phyloP scores from a whole-genome alignment of 2,888 invertebrate species.

The Eucera pruinosa region DNA sequence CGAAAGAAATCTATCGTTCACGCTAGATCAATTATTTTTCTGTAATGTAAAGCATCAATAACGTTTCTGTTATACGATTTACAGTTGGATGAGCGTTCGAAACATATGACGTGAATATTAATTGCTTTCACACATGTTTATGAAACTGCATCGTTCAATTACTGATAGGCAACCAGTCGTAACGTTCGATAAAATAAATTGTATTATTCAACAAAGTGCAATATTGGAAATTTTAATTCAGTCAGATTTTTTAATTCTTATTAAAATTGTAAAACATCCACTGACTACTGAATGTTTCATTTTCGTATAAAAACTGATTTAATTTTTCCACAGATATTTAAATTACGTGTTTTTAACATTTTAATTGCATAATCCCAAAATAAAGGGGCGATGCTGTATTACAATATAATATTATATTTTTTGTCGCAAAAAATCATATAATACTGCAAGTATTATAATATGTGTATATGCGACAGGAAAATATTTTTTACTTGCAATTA shows the following conservation, averaged over 20 bases:
- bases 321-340: too few species aligned
- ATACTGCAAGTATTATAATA: too few species aligned
- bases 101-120: constrained; percentile 32
- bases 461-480: too few species aligned
- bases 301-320: not conserved
- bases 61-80: constrained; percentile 32
- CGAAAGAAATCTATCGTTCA: constrained; percentile 49
- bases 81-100: constrained; percentile 7
- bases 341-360: too few species aligned
- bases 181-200: constrained; percentile 9
- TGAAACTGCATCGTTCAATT: constrained; percentile 28
- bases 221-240: not conserved
- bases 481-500: too few species aligned
- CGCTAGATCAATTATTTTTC: constrained; percentile 54
- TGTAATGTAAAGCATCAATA: constrained; percentile 34
- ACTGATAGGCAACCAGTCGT: constrained; percentile 3
- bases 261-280: not conserved
- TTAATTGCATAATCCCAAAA: too few species aligned
- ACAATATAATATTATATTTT: too few species aligned
- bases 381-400: too few species aligned
- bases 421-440: too few species aligned
- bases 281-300: not conserved
- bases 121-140: constrained; percentile 21
- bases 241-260: not conserved
- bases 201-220: not conserved